Evolutionary conservation across 2,797 vertebrate genomes (phyloP), one percentile per base, ranked within the genome.

Genomic region (Melanotaenia trifasciata): DNA sequence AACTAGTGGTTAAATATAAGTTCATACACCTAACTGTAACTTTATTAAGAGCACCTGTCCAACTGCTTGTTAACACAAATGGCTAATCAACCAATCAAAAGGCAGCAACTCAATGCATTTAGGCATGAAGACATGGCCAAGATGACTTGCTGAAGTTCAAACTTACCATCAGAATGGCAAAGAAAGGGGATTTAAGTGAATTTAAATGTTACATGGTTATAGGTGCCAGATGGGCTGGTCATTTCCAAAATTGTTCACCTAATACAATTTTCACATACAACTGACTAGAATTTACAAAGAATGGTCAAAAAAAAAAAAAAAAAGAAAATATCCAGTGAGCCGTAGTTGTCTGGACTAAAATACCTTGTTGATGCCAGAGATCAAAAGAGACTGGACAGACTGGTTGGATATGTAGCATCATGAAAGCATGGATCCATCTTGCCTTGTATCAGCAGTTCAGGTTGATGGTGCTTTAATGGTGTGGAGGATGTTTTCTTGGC

Each of bases 331-430:
- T 45, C 43, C 43, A 45, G 4, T 16, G 40, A 43, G 40, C 40
- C 3, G 5, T 13, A 38, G 43, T 45, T 45, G 43, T 45, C 43
- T 45, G 43, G 18, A 1, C 43, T 45, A 6, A 90, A 80, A 85
- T 79, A 61, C 60, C 64, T 76, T 72, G 71, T 72, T 88, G 87
- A 87, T 78, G 81, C 76, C 66, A 88, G 73, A 81, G 69, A 78
- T 83, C 76, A 84, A 74, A 83, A 58, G 62, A 79, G 64, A 70
- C 62, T 70, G 56, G 20, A 10, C 65, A 53, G 62, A 70, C 10
- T 74, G 35, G 47, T 77, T 56, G 0, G 0, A 77, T 18, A 45
- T 20, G 18, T 45, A 45, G 20, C 43, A 13, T 13, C 36, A 20
- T 18, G 40, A 43, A 4, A 43, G 40, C 16, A 43, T 43, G 40